phyloP scores from a whole-genome alignment of 2,113 vertebrate species.

The Prietella phreatophila region DNA sequence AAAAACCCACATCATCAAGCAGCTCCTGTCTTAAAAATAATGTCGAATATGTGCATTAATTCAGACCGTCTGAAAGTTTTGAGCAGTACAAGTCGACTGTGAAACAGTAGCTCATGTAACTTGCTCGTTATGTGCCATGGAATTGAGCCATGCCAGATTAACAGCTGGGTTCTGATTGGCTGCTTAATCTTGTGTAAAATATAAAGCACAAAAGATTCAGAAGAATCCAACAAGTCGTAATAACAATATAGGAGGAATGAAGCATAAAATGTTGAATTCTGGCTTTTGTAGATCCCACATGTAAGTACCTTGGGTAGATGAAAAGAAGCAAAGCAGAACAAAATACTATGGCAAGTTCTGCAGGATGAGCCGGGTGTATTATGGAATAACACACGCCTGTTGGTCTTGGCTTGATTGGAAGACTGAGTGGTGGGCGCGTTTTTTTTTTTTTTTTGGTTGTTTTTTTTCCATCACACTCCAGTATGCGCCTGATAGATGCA shows the following conservation, averaged over 20 bases:
- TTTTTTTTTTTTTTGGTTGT: not conserved
- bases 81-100: not conserved
- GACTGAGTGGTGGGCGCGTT: slow-evolving; percentile 48
- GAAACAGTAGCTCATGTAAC: slow-evolving; percentile 41
- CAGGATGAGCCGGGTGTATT: slow-evolving; percentile 62
- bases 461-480: not conserved
- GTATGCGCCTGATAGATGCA: slow-evolving; percentile 22
- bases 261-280: slow-evolving; percentile 21
- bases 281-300: slow-evolving; percentile 27
- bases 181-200: not conserved
- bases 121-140: not conserved
- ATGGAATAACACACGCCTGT: slow-evolving; percentile 66
- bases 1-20: not conserved
- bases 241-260: slow-evolving; percentile 11
- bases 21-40: not conserved
- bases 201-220: not conserved
- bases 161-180: slow-evolving; percentile 11
- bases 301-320: slow-evolving; percentile 61
- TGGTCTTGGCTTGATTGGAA: slow-evolving; percentile 67
- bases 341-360: slow-evolving; percentile 57
- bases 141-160: slow-evolving; percentile 22
- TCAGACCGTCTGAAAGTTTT: slow-evolving; percentile 18
- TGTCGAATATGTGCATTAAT: not conserved
- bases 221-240: slow-evolving; percentile 5
- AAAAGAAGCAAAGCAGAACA: slow-evolving; percentile 61